Evolutionary conservation across 2,888 invertebrate genomes (phyloP).

Genomic region (Podabrus alpinus): DNA sequence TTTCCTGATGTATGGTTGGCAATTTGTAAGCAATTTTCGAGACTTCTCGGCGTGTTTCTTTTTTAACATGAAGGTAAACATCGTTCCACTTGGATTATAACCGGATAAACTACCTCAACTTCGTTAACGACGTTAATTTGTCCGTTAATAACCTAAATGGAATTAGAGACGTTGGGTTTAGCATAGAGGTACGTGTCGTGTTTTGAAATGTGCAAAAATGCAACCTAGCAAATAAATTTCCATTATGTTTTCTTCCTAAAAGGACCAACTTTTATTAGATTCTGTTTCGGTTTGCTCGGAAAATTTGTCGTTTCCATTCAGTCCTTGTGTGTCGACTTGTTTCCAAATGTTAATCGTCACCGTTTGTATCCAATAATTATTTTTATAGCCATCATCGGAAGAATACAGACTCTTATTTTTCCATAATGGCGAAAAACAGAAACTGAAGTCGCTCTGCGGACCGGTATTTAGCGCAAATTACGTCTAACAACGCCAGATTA

Average conservation of each 20-base stretch:
- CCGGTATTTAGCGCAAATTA: background rate
- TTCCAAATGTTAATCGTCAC: background rate
- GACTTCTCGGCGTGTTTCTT: background rate
- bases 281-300: background rate
- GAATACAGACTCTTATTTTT: background rate
- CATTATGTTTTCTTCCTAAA: background rate
- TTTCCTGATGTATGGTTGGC: background rate
- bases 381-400: background rate
- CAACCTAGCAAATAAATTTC: background rate
- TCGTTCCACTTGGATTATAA: constrained; percentile 2
- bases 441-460: background rate
- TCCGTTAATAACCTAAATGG: constrained; percentile 15
- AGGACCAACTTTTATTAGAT: background rate
- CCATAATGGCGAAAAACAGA: background rate
- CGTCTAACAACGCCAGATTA: background rate
- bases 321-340: background rate
- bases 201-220: background rate
- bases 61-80: background rate
- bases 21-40: constrained; percentile 3
- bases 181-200: background rate
- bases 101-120: constrained; percentile 11
- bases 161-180: background rate
- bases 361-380: constrained; percentile 1
- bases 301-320: background rate
- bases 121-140: constrained; percentile 20